Percentiles rank a stretch among this genome's conserved stretches.
These are phyloP conservation scores for Drosophila albomicans DNA, from an alignment of 1,140 invertebrate species.

Conservation along the genomic window DNA sequence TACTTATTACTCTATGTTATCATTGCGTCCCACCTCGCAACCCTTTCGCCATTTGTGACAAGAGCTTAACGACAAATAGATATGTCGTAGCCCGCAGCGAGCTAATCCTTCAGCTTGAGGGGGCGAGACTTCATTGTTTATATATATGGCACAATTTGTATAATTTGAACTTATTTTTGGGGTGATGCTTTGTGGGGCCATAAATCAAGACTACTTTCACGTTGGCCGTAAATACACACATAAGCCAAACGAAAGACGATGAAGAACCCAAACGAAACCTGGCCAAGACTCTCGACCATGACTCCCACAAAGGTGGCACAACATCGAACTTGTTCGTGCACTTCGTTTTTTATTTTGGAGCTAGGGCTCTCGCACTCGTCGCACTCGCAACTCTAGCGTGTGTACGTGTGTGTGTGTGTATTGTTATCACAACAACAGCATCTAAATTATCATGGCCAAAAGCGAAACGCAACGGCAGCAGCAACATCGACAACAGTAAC, in stretches of 20 bases:
- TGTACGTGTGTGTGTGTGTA: constrained; percentile 22
- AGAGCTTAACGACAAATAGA: constrained; percentile 40
- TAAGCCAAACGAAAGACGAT: constrained; percentile 14
- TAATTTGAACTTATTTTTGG: constrained; percentile 73
- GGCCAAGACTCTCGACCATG: background rate
- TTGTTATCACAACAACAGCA: constrained; percentile 66
- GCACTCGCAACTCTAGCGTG: constrained; percentile 6
- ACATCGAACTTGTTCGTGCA: constrained; percentile 74
- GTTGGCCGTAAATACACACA: constrained; percentile 30
- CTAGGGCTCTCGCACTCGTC: constrained; percentile 11
- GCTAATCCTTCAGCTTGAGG: constrained; percentile 52
- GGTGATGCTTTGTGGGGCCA: constrained; percentile 47
- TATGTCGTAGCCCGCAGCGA: constrained; percentile 30
- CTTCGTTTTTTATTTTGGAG: constrained; percentile 3
- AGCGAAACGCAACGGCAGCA: constrained; percentile 39
- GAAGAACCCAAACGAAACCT: background rate
- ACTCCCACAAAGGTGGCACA: constrained; percentile 41
- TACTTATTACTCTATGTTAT: background rate
- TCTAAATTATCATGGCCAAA: constrained; percentile 56
- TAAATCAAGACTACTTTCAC: constrained; percentile 71
- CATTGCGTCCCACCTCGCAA: background rate
- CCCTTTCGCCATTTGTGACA: constrained; percentile 9
- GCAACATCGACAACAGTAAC: constrained; percentile 32
- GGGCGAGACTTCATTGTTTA: constrained; percentile 4
- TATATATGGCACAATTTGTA: constrained; percentile 65